These are phyloP conservation scores for Incurvaria masculella DNA, from an alignment of 2,888 invertebrate genomes.

Conservation along the genomic window DNA sequence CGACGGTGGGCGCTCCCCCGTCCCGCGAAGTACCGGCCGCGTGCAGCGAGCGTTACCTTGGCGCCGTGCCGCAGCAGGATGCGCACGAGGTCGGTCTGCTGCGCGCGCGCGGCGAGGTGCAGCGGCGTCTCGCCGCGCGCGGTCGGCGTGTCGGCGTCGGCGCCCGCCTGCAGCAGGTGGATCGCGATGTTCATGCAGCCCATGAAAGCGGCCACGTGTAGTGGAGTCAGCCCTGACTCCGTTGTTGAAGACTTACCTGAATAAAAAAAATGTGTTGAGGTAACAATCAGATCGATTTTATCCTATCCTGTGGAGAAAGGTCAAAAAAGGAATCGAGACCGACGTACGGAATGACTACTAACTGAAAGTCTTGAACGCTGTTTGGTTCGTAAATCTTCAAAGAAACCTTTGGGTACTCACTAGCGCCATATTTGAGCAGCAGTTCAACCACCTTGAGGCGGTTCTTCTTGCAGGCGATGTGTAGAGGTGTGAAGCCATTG, in stretches of 20 bases:
- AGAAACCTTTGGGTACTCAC: too few relatives aligned
- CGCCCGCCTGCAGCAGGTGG: constrained; percentile 89
- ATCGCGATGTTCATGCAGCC: constrained; percentile 99
- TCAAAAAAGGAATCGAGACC: too few relatives aligned
- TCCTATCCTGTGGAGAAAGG: not conserved
- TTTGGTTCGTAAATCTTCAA: too few relatives aligned
- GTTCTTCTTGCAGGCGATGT: constrained; percentile 99
- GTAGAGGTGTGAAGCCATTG: constrained; percentile 97
- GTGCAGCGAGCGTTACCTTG: constrained; percentile 48
- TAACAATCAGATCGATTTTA: not conserved
- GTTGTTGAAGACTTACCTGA: constrained; percentile 65
- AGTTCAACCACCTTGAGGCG: constrained; percentile 94
- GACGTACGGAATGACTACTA: too few relatives aligned
- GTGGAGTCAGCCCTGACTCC: constrained; percentile 86
- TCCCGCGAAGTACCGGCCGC: constrained; percentile 62
- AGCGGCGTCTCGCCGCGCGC: constrained; percentile 86
- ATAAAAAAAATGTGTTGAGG: constrained; percentile 8
- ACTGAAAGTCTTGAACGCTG: too few relatives aligned
- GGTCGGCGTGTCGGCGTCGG: constrained; percentile 91
- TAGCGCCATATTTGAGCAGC: constrained; percentile 91
- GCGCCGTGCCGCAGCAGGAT: constrained; percentile 94
- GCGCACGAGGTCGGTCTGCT: constrained; percentile 96
- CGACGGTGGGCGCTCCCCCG: constrained; percentile 93
- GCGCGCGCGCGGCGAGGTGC: constrained; percentile 91
- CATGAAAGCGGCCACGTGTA: constrained; percentile 99